Base-by-base conservation (phyloP, 1,140 invertebrate genomes). In the Listronotus oregonensis region DNA sequence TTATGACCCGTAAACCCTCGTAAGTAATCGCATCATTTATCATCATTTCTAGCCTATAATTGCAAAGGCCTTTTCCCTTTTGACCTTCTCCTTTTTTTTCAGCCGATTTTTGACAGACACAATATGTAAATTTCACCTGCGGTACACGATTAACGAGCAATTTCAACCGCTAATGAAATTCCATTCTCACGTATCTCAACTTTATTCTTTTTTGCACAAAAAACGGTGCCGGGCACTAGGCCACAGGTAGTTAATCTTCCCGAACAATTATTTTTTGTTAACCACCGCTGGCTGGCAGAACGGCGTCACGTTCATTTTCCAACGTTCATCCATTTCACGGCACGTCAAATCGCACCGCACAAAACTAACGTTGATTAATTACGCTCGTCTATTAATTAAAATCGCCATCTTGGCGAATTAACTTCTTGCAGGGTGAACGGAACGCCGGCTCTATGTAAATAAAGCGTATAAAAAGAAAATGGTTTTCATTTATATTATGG, bases 201-300 rank as follows among this genome's bases (percentile, higher is more conserved):
- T 1, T 12, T 10, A 4, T 9, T 52, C n/a, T n/a, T 32, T 52
- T 32, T 52, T 12, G 3, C 11, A 11, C 7, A 11, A 18, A 15
- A 32, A 34, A 12, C 11, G n/a, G n/a, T n/a, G 50, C 8, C 11
- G 21, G 21, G 2, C 21, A 27, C 5, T 5, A 27, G n/a, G 18
- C 32, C 14, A 32, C 21, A 34, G 21, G 50, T 34, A 32, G 18
- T 51, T 51, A 51, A 34, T 27, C 49, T 34, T 27, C n/a, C 49
- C 17, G 49, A 34, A 51, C 17, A 51, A 51, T 31, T 31, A 51
- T 51, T 51, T 51, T 34, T 51, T 51, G 21, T 51, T 27, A 27
- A 14, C 50, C 21, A 52, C 50, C 27, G 21, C 32, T 11, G 14
- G 32, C 8, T 12, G 8, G 34, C 8, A 12, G 3, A 37, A 8